A percentile compares a stretch with the other conserved stretches of the same genome.
Conservation (phyloP, 2,113 vertebrate genomes). For the Malurus elegans region DNA sequence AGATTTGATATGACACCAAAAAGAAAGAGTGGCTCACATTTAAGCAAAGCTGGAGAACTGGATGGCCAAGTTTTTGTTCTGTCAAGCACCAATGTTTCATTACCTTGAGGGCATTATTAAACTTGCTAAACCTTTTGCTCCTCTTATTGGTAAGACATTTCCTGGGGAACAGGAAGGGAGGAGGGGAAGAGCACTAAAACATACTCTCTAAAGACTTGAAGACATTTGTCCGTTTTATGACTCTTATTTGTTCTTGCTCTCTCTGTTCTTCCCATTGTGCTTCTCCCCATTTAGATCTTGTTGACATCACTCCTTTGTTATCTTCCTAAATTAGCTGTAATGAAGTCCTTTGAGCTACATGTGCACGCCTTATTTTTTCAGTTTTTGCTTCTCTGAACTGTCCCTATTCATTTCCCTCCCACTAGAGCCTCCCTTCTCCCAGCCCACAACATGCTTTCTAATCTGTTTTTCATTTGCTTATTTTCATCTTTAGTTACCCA, state of each 20-base stretch:
- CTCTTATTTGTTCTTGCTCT: constrained; percentile 45
- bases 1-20: constrained; percentile 10
- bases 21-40: neutral
- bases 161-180: constrained; percentile 55
- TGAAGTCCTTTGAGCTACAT: constrained; percentile 47
- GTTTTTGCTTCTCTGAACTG: neutral
- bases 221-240: constrained; percentile 41
- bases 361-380: constrained; percentile 40
- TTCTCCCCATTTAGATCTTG: constrained; percentile 25
- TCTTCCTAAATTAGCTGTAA: constrained; percentile 64
- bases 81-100: constrained; percentile 22
- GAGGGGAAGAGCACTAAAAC: constrained; percentile 54
- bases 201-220: constrained; percentile 21
- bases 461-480: constrained; percentile 16
- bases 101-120: constrained; percentile 61
- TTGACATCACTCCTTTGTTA: constrained; percentile 58
- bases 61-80: constrained; percentile 40
- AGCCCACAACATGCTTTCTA: neutral
- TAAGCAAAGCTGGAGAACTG: constrained; percentile 33
- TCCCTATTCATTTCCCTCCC: neutral
- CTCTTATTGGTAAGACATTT: constrained; percentile 42
- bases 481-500: constrained; percentile 43
- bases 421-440: neutral
- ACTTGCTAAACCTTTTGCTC: constrained; percentile 50
- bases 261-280: constrained; percentile 31